These are phyloP conservation scores for Diceros bicornis DNA, from an alignment of 2,797 vertebrate genomes.

Conservation along the genomic window DNA sequence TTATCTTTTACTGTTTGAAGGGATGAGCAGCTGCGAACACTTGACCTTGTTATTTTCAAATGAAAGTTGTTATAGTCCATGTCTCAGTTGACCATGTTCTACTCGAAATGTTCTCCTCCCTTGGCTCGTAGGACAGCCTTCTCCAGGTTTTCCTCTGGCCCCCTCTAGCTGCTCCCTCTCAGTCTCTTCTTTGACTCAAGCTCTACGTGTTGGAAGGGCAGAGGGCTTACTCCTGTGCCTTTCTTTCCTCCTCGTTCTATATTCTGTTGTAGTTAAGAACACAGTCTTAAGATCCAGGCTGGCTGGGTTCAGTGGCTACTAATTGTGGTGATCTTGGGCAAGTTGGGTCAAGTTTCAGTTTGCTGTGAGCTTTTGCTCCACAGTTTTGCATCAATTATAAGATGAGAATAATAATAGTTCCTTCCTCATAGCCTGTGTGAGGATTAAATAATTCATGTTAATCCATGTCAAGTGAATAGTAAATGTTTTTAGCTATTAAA, in stretches of 20 bases:
- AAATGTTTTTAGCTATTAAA: not conserved
- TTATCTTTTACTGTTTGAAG: not conserved
- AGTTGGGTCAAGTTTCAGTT: not conserved
- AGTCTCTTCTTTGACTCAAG: not conserved
- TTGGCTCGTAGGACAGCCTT: not conserved
- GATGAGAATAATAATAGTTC: not conserved
- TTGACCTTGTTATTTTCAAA: not conserved
- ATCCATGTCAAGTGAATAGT: not conserved
- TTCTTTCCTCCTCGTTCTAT: not conserved
- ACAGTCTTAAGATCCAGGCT: not conserved
- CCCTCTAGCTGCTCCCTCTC: not conserved
- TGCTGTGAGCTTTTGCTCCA: not conserved
- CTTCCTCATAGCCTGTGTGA: not conserved
- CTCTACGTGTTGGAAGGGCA: not conserved
- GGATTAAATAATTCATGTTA: conserved; percentile 3
- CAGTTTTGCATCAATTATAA: not conserved
- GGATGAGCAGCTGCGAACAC: not conserved
- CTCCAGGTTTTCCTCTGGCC: not conserved
- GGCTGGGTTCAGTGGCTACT: not conserved
- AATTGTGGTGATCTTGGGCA: not conserved
- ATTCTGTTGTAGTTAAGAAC: not conserved
- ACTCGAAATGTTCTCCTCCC: not conserved
- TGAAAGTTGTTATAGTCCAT: not conserved
- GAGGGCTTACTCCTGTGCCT: not conserved
- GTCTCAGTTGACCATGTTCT: not conserved